Evolutionary conservation across 1,140 invertebrate species (phyloP).

Genomic region (Eulimnadia texana): DNA sequence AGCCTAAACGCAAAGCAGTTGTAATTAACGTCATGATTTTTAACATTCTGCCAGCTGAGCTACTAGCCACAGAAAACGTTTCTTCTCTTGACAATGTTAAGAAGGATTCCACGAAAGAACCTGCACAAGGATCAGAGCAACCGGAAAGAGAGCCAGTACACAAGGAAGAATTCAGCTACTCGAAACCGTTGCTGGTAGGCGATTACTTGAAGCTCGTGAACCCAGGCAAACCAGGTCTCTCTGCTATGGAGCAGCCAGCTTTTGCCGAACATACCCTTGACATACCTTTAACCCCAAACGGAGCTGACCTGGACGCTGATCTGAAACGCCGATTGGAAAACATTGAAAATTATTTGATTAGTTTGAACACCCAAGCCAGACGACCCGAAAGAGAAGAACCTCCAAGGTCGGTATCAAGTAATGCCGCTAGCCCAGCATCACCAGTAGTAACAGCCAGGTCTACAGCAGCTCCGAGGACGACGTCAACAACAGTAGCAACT

Average conservation of each 20-base stretch:
- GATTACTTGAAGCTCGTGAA: not conserved
- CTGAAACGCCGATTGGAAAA: not conserved
- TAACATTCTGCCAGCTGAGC: not conserved
- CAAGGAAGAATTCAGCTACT: not conserved
- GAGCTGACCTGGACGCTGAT: not conserved
- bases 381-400: not conserved
- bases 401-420: not conserved
- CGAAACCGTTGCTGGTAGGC: not conserved
- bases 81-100: no score
- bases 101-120: not conserved
- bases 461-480: not conserved
- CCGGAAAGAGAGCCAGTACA: not conserved
- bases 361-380: not conserved
- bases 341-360: not conserved
- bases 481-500: not conserved
- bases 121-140: not conserved
- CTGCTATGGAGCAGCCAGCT: not conserved
- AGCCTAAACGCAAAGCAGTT: not conserved
- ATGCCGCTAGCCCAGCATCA: not conserved
- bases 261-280: not conserved
- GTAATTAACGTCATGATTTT: conserved; percentile 4
- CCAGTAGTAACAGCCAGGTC: not conserved
- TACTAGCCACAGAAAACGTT: not conserved
- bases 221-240: not conserved
- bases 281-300: no score